phyloP scores from a whole-genome alignment of 2,113 vertebrate genomes.

The Danio rerio region GRCz12tu NC_133196.1:20161501-20162000 shows the following conservation, averaged over 20 bases:
- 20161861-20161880: conserved; percentile 44
- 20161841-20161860: conserved; percentile 20
- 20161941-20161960: conserved; percentile 31
- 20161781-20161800: conserved; percentile 16
- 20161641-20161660: conserved; percentile 6
- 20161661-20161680: conserved; percentile 12
- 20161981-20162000: conserved; percentile 16
- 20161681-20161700: conserved; percentile 34
- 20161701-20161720: conserved; percentile 33
- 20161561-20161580: conserved; percentile 4
- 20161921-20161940: conserved; percentile 27
- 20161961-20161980: conserved; percentile 18
- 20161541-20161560: neutral
- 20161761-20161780: conserved; percentile 47
- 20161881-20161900: conserved; percentile 38
- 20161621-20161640: neutral
- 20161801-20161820: neutral
- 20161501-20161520: conserved; percentile 22
- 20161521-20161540: neutral
- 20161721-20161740: conserved; percentile 44
- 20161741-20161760: conserved; percentile 67
- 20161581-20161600: conserved; percentile 23
- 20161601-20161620: conserved; percentile 6
- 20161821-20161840: conserved; percentile 1
- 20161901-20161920: conserved; percentile 22